Base-by-base conservation (phyloP, 2,797 vertebrate genomes). In the Muscicapa striata region DNA sequence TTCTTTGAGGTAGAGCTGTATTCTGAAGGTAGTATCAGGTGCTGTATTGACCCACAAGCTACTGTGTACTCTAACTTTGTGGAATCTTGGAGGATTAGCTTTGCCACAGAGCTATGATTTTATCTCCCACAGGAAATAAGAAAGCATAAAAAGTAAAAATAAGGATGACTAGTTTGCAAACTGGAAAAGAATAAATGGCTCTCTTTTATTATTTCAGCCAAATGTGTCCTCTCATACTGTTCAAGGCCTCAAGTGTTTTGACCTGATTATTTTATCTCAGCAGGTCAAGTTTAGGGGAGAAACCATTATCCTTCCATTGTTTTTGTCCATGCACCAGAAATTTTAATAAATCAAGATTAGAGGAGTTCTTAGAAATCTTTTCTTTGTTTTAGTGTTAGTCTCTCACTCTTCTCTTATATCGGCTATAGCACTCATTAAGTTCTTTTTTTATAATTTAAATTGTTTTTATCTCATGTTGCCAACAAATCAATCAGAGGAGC, bases 401-500 rank as follows among this genome's bases (percentile, higher is more conserved):
- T 78, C 29, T 36, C 41, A 41, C 9, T 88, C 72, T 90, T 80
- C n/a, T 68, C 38, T 93, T 43, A 54, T 74, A 40, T 26, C 84
- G 40, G 54, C 43, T 94, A 80, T 55, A 80, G 27, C 13, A 89
- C 68, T 94, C 58, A 86, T 94, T 87, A 84, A 40, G 32, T 34
- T 59, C 4, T 58, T 84, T 74, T 77, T 76, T 85, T 81, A 79
- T 41, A 76, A 59, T 86, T 91, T 82, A 80, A 92, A 92, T 96
- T 89, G 72, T 82, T 97, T 94, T 81, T 87, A 73, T 94, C 88
- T 94, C 19, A 41, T 72, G 55, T 94, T 96, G 87, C 86, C 55
- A 93, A 57, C 88, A 90, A 96, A 97, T 96, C 95, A 95, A 94
- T 97, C 93, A 90, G 66, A 93, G 77, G 57, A 95, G 62, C 40